Percentiles rank a stretch among this genome's conserved stretches.
These are phyloP conservation scores for Drosophila limbata DNA, from an alignment of 2,888 invertebrate species.

Conservation along the genomic window DNA sequence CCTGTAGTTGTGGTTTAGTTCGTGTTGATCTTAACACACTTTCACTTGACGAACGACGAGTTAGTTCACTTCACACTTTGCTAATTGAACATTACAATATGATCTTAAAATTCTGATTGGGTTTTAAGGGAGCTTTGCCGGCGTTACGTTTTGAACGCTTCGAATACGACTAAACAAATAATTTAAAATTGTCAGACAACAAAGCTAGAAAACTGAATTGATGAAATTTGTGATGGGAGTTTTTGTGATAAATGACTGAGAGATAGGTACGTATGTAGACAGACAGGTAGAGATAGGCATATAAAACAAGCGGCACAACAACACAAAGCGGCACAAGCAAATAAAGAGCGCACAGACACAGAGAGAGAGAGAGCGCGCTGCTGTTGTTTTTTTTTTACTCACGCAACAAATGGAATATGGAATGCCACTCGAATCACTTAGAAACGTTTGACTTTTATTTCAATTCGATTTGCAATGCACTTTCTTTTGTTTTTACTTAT, in stretches of 20 bases:
- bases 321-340: conserved; percentile 43
- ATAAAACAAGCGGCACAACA: conserved; percentile 48
- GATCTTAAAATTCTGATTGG: conserved; percentile 14
- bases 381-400: conserved; percentile 53
- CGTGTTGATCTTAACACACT: conserved; percentile 39
- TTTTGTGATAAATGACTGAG: conserved; percentile 46
- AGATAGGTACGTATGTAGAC: conserved; percentile 21
- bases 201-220: conserved; percentile 49
- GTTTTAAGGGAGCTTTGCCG: conserved; percentile 31
- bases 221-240: conserved; percentile 47
- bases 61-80: conserved; percentile 21
- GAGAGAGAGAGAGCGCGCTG: conserved; percentile 14
- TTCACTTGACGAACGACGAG: conserved; percentile 35
- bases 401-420: conserved; percentile 62
- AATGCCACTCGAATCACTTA: conserved; percentile 47
- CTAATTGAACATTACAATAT: conserved; percentile 12
- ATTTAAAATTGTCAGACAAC: conserved; percentile 41
- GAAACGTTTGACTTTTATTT: conserved; percentile 35
- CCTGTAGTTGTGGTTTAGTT: conserved; percentile 9
- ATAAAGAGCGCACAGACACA: conserved; percentile 30
- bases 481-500: conserved; percentile 24
- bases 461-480: conserved; percentile 37
- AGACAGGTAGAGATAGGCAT: conserved; percentile 51
- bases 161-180: conserved; percentile 65
- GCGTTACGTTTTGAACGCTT: conserved; percentile 55